These are phyloP conservation scores for Pseudorectes ferrugineus DNA, from an alignment of 2,113 vertebrate species.

Conservation along the genomic window DNA sequence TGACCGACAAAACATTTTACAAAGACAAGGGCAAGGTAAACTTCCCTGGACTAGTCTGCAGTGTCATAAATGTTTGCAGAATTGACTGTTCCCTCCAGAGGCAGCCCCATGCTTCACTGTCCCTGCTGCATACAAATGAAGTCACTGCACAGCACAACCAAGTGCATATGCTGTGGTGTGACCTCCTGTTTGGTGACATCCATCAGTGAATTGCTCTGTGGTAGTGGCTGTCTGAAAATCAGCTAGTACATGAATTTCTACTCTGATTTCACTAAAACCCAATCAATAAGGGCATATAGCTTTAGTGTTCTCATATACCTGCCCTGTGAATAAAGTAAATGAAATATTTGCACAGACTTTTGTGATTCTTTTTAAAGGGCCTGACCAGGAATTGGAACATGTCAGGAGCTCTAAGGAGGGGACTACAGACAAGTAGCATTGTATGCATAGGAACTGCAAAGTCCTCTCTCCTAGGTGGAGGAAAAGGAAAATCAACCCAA, in stretches of 20 bases:
- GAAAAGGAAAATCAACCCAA: not conserved
- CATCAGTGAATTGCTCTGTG: slow-evolving; percentile 21
- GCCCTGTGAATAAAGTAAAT: slow-evolving; percentile 6
- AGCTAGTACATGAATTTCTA: slow-evolving; percentile 31
- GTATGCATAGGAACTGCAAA: not conserved
- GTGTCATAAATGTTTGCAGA: slow-evolving; percentile 34
- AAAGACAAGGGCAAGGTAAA: slow-evolving; percentile 29
- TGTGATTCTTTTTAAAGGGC: not conserved
- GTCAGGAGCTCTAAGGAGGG: not conserved
- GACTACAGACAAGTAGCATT: not conserved
- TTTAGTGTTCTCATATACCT: not conserved
- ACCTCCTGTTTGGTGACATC: slow-evolving; percentile 41
- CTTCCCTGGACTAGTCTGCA: not conserved
- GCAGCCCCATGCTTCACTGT: not conserved
- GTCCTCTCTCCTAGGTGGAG: not conserved
- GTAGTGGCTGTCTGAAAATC: slow-evolving; percentile 19
- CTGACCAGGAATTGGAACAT: not conserved
- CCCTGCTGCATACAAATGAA: slow-evolving; percentile 43
- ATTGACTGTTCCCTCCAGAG: slow-evolving; percentile 28
- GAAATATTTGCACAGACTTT: slow-evolving; percentile 10
- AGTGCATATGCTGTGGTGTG: not conserved
- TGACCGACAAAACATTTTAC: slow-evolving; percentile 5
- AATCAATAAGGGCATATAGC: slow-evolving; percentile 18
- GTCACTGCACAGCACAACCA: not conserved
- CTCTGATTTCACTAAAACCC: slow-evolving; percentile 38